Evolutionary conservation across 2,113 vertebrate species (phyloP).

Genomic region (Atlantisia rogersi): DNA sequence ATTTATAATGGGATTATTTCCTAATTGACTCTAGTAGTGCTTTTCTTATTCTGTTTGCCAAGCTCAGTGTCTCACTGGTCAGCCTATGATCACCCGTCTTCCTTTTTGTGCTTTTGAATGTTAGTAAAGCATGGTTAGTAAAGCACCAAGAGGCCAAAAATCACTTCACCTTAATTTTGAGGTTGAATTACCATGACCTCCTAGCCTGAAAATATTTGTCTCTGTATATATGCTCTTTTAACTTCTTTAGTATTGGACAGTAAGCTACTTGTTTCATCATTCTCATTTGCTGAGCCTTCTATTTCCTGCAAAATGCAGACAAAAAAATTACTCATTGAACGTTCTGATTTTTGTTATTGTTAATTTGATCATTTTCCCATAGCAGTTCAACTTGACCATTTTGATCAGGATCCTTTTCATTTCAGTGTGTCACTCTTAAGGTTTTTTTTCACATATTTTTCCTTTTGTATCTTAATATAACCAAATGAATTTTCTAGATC

Average conservation of each 20-base stretch:
- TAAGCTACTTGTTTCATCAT: not conserved
- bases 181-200: not conserved
- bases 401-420: not conserved
- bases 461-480: not conserved
- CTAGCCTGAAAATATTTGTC: not conserved
- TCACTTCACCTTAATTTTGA: not conserved
- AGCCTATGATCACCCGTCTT: not conserved
- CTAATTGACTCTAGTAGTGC: not conserved
- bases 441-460: not conserved
- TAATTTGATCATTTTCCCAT: not conserved
- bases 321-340: not conserved
- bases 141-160: not conserved
- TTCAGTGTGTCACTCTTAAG: not conserved
- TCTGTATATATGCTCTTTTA: not conserved
- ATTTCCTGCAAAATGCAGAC: not conserved
- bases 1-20: not conserved
- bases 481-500: not conserved
- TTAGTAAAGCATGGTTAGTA: not conserved
- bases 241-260: not conserved
- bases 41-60: not conserved
- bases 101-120: not conserved
- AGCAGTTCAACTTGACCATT: not conserved
- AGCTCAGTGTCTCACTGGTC: not conserved
- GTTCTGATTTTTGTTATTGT: not conserved
- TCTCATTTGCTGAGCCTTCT: not conserved